Evolutionary conservation across 2,888 invertebrate genomes (phyloP), one percentile per base, ranked within the genome.

Genomic region (Eurytoma californica): DNA sequence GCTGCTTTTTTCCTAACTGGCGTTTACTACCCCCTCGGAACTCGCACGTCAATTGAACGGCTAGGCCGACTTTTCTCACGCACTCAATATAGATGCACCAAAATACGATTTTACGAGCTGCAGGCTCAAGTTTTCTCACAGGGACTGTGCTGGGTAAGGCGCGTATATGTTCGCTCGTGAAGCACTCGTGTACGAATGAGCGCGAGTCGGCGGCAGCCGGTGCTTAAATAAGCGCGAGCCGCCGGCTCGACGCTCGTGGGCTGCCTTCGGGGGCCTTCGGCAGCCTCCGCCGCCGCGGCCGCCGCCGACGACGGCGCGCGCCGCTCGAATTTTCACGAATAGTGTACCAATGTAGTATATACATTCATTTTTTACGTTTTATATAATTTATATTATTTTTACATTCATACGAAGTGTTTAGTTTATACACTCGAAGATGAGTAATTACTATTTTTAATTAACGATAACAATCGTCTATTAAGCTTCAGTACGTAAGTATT

Each of bases 221-320:
- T 84, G 85, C 88, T 89, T 90, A 90, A 89, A 89, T 90, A 79
- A 81, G 39, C 78, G 67, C 60, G 72, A 63, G 49, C 47, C 79
- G 63, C 79, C 63, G 85, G 58, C 51, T 4, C 13, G 58, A 53
- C 68, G 69, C 66, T 61, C 28, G 70, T 30, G 66, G 57, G 60
- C 61, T 30, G 39, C 18, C 73, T 74, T 77, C 80, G 78, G 75
- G 24, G 12, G n/a, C n/a, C 67, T 61, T 77, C 77, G 77, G 73
- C 20, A 5, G 13, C 51, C 47, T 77, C 55, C 68, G 24, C 12
- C 47, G 63, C 51, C 69, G 63, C n/a, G 18, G 68, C 39, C 16
- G 39, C 68, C n/a, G n/a, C 18, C 16, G 55, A 9, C 39, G 39
- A 39, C 39, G 14, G 47, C 53, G 63, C 63, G 16, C 39, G 61